A percentile compares a stretch with the other conserved stretches of the same genome.
These are phyloP conservation scores for Orius insidiosus DNA, from an alignment of 1,140 invertebrate genomes.

Conservation along the genomic window DNA sequence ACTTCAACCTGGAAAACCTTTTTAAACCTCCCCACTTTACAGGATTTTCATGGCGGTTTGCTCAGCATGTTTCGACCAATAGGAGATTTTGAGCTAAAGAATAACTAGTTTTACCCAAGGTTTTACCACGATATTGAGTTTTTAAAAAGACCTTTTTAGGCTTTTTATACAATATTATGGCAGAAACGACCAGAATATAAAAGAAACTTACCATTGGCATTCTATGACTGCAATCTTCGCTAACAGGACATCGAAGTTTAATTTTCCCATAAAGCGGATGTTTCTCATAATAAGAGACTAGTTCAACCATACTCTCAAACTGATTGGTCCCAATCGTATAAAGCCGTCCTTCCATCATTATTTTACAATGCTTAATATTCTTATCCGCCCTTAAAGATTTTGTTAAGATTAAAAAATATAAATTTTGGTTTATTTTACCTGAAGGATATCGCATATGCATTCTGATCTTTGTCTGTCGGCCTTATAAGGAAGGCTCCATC, in stretches of 20 bases:
- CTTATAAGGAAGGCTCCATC: constrained; percentile 88
- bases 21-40: no score
- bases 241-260: constrained; percentile 74
- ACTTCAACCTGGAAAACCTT: no score
- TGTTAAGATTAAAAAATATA: no score
- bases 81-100: no score
- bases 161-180: not conserved
- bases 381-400: constrained; percentile 70
- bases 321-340: constrained; percentile 78
- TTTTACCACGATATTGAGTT: constrained; percentile 3
- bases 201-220: constrained; percentile 42
- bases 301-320: constrained; percentile 85
- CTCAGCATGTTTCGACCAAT: no score
- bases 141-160: not conserved
- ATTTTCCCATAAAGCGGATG: constrained; percentile 81
- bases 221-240: constrained; percentile 48
- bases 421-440: constrained; percentile 34
- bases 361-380: constrained; percentile 89
- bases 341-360: constrained; percentile 75
- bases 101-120: no score
- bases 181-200: not conserved
- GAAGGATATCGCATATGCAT: constrained; percentile 87
- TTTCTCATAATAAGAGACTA: constrained; percentile 80
- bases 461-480: constrained; percentile 65
- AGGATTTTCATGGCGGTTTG: no score